Base-by-base conservation (phyloP, 2,888 invertebrate genomes). In the Melieria crassipennis region DNA sequence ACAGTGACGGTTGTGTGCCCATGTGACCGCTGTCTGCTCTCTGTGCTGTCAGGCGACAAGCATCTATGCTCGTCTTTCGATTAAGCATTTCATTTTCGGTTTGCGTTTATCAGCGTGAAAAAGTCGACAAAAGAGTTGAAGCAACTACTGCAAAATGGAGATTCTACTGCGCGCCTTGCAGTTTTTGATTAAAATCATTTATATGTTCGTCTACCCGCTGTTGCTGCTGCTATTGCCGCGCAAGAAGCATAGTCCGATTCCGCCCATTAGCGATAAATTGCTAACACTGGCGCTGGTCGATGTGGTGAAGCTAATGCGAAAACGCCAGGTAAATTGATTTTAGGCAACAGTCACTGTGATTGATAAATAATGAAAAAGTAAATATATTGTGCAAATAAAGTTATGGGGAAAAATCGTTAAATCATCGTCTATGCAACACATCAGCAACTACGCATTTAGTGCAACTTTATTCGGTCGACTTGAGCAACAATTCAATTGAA, bases 151-250 rank as follows among this genome's bases (percentile, higher is more conserved):
- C 50, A 50, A 52, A 52, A 83, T 83, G 84, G 83, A 83, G 71
- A 46, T 81, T n/a, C 70, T 82, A 10, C 48, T 81, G 7, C 78
- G 84, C 30, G 45, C 78, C 1, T 45, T 83, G 43, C 75, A 81
- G 70, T 70, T 78, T 62, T 62, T 76, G 5, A 73, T 78, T 1
- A 81, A 77, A 73, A 42, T 79, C 7, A 4, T 76, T 6, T 68
- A 73, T 62, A 13, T 70, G 2, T 13, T 78, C n/a, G 46, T 78
- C 5, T 52, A 63, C 7, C 46, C 73, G 2, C 1, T 80, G 5
- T 65, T 76, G 55, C 16, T 57, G 16, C 6, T 70, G 42, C 45
- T 72, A 45, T 7, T 62, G 45, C 60, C 57, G 4, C 64, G 71
- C 7, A 67, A 69, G 60, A 65, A 65, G 10, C 62, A 47, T 1